Evolutionary conservation across 1,140 invertebrate genomes (phyloP), one percentile per base, ranked within the genome.

Genomic region (Cydia splendana): DNA sequence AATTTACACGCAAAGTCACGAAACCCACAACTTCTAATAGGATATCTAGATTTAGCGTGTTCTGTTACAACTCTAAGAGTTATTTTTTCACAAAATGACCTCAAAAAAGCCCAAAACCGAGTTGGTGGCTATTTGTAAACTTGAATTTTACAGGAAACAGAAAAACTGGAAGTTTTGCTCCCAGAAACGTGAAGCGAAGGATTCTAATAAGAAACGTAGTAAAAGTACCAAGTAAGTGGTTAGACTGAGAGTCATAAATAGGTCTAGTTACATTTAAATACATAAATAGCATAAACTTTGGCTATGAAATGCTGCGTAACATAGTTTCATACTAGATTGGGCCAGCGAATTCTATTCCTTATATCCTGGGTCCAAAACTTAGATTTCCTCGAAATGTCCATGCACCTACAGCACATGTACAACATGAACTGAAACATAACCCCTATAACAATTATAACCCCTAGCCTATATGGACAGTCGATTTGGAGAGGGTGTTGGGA

Each of bases 121-220:
- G 24, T 77, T 88, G 30, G 69, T 84, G 30, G 87, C 85, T 12
- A 83, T 88, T 71, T 85, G 86, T 38, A 79, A 82, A 12, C 77
- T 87, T 13, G 85, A 88, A 62, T 88, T 88, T 79, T 88, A 88
- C 73, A 86, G 83, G 75, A 88, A 88, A 42, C 82, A 86, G 65
- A 85, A 85, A 65, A 86, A 83, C 76, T 88, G 87, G 87, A 87
- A 84, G 74, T 77, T 87, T 24, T 75, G 74, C 75, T 24, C 77
- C 9, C 75, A 79, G 2, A 65, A 57, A 10, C 75, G 77, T 45
- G 67, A 81, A n/a, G 82, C 81, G 57, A 77, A 79, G 53, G 65
- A 75, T 34, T 18, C 18, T 9, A 24, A 24, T 24, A 76, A 69
- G 30, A 69, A 6, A 38, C 28, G 28, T 10, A 34, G 13, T 69